phyloP scores from a whole-genome alignment of 2,888 invertebrate genomes.

The Epistrophe eligans region DNA sequence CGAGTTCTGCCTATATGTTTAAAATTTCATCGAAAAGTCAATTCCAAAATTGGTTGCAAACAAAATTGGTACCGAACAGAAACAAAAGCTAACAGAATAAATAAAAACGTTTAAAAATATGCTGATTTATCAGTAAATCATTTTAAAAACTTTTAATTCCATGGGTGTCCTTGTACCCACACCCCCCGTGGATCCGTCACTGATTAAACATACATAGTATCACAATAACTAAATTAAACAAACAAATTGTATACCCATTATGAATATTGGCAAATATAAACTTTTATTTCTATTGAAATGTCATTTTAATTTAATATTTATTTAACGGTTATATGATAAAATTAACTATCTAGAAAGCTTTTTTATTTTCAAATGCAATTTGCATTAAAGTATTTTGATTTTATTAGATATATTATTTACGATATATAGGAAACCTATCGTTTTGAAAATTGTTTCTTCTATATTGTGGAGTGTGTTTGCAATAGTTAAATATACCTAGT shows the following conservation, averaged over 20 bases:
- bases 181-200: no score
- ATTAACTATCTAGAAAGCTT: background rate
- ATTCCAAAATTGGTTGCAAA: no score
- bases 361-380: background rate
- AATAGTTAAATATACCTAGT: background rate
- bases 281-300: background rate
- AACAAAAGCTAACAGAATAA: no score
- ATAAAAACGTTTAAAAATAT: no score
- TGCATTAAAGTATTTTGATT: background rate
- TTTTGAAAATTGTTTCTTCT: background rate
- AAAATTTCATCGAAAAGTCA: no score
- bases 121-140: no score
- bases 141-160: no score
- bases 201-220: no score
- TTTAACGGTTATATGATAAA: background rate
- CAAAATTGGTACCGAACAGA: no score
- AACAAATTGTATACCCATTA: background rate
- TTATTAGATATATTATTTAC: background rate
- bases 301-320: background rate
- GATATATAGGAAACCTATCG: no score
- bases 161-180: no score
- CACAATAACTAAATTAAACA: background rate
- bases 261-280: background rate
- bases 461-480: conserved; percentile 12
- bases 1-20: no score